phyloP scores from a whole-genome alignment of 1,140 invertebrate genomes.

The Drosophila obscura region DNA sequence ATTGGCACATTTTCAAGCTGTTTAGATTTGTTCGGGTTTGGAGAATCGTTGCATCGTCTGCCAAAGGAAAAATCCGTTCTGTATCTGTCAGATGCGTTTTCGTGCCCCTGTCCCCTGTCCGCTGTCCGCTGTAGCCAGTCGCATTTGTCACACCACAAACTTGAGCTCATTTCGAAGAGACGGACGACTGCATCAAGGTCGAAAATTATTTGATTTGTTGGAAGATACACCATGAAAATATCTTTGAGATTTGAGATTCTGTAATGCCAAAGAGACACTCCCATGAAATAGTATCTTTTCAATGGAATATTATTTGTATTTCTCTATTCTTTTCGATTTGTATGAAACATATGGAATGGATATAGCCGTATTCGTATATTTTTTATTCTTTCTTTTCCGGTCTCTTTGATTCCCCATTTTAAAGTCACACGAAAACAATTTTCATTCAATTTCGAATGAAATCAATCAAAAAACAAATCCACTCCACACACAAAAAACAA shows the following conservation, averaged over 20 bases:
- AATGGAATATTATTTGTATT: too few relatives aligned
- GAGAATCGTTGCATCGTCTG: constrained; percentile 7
- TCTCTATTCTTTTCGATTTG: too few relatives aligned
- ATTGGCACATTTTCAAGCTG: constrained; percentile 73
- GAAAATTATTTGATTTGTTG: neutral
- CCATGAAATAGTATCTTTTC: too few relatives aligned
- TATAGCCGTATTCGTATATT: too few relatives aligned
- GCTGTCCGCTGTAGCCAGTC: too few relatives aligned
- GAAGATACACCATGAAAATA: constrained; percentile 5
- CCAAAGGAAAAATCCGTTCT: constrained; percentile 18
- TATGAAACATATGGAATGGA: too few relatives aligned
- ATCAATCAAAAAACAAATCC: constrained; percentile 46
- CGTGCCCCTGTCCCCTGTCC: neutral
- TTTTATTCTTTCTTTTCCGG: too few relatives aligned
- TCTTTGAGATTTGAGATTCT: too few relatives aligned
- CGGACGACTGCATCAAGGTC: constrained; percentile 31
- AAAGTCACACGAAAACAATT: constrained; percentile 46
- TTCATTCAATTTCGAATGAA: constrained; percentile 45
- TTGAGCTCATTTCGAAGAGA: constrained; percentile 41
- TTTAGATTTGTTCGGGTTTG: constrained; percentile 42
- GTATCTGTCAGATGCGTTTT: constrained; percentile 42
- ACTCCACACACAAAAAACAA: too few relatives aligned
- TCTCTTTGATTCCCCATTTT: neutral
- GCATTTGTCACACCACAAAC: constrained; percentile 40
- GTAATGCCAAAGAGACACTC: too few relatives aligned